These are phyloP conservation scores for Choristoneura fumiferana DNA, from an alignment of 1,140 invertebrate genomes.

Conservation along the genomic window DNA sequence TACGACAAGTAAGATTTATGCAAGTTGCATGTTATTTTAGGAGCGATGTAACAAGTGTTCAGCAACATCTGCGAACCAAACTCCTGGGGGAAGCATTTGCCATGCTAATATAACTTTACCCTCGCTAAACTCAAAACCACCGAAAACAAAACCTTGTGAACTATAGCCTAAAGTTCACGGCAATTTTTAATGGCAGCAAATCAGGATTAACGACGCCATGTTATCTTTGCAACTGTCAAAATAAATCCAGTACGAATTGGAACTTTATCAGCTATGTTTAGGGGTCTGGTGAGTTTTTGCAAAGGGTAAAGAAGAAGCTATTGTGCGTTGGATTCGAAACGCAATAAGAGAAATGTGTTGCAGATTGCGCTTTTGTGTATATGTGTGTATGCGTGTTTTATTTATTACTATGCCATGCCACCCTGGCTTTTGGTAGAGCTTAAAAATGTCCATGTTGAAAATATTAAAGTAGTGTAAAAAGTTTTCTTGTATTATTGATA, in stretches of 20 bases:
- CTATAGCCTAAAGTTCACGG: not conserved
- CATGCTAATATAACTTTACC: not conserved
- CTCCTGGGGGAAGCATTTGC: constrained; percentile 26
- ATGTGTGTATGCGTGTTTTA: constrained; percentile 10
- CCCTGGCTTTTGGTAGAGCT: constrained; percentile 12
- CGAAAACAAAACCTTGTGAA: not conserved
- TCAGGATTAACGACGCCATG: not conserved
- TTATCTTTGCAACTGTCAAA: not conserved
- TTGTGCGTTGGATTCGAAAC: constrained; percentile 16
- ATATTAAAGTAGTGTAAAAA: not conserved
- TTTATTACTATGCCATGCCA: constrained; percentile 6
- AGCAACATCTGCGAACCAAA: constrained; percentile 32
- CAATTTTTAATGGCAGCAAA: not conserved
- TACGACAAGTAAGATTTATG: constrained; percentile 21
- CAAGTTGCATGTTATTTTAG: constrained; percentile 30
- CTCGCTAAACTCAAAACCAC: not conserved
- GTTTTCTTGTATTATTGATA: not conserved
- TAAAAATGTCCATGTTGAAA: not conserved
- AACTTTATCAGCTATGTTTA: not conserved
- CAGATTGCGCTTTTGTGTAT: constrained; percentile 11
- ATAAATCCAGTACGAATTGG: not conserved
- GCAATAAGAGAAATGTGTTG: constrained; percentile 19
- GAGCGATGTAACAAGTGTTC: constrained; percentile 33
- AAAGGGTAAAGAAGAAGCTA: not conserved
- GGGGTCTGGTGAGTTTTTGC: not conserved